Conservation (phyloP, 1,140 invertebrate genomes). For the Chironomus striatipennis region DNA sequence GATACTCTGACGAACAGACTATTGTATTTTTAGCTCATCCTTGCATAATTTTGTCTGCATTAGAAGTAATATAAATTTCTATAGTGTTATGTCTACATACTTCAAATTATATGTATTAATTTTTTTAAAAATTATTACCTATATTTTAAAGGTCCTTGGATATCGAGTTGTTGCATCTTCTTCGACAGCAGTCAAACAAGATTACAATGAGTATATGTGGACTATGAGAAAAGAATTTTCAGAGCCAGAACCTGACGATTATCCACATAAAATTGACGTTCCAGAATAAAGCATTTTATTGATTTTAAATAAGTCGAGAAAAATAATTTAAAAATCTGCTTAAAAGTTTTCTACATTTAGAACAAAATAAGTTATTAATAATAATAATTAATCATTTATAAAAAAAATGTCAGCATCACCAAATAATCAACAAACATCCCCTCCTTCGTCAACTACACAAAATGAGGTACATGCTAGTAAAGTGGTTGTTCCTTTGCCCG, state of each 20-base stretch:
- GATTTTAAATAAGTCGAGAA: conserved; percentile 24
- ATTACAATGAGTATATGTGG: conserved; percentile 86
- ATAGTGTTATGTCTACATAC: neutral
- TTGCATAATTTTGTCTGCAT: conserved; percentile 72
- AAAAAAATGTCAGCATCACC: conserved; percentile 22
- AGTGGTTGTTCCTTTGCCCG: conserved; percentile 38
- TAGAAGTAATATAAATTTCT: conserved; percentile 49
- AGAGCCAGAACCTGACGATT: conserved; percentile 57
- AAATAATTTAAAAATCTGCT: conserved; percentile 22
- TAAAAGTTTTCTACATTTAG: too few relatives aligned
- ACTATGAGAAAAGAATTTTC: conserved; percentile 81
- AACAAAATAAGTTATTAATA: too few relatives aligned
- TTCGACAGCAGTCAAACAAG: conserved; percentile 72
- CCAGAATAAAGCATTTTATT: conserved; percentile 34
- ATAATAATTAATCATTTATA: neutral
- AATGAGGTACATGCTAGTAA: conserved; percentile 25
- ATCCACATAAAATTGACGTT: conserved; percentile 41
- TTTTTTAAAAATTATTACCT: too few relatives aligned
- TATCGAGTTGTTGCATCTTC: conserved; percentile 79
- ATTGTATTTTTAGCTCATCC: conserved; percentile 79
- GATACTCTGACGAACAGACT: conserved; percentile 68
- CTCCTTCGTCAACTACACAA: conserved; percentile 29
- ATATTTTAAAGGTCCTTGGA: conserved; percentile 55
- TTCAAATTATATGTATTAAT: neutral
- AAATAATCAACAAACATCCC: neutral